A percentile compares a stretch with the other conserved stretches of the same genome.
Evolutionary conservation across 2,888 invertebrate genomes (phyloP).

Genomic region (Acronicta aceris): DNA sequence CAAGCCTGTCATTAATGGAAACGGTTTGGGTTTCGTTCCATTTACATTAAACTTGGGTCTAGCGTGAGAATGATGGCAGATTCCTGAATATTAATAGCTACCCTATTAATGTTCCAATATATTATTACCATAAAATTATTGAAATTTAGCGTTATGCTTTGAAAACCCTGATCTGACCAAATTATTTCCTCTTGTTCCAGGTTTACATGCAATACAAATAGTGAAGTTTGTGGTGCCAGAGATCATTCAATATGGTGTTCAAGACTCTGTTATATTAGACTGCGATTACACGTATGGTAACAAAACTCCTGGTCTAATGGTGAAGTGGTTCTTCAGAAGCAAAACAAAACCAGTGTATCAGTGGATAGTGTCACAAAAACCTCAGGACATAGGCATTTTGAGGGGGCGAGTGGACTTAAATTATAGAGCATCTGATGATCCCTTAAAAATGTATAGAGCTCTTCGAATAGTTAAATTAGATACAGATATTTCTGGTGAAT

Average conservation of each 20-base stretch:
- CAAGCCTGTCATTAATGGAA: conserved; percentile 24
- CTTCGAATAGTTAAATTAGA: conserved; percentile 92
- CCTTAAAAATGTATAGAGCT: conserved; percentile 92
- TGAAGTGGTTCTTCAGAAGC: conserved; percentile 94
- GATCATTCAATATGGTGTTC: conserved; percentile 90
- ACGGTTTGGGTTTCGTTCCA: conserved; percentile 36
- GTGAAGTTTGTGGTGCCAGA: conserved; percentile 90
- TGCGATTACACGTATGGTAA: conserved; percentile 92
- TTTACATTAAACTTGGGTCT: conserved; percentile 22
- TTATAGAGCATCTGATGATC: conserved; percentile 91
- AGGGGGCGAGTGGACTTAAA: conserved; percentile 90
- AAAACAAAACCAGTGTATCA: conserved; percentile 92
- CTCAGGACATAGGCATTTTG: conserved; percentile 90
- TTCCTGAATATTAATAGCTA: conserved; percentile 45
- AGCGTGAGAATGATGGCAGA: conserved; percentile 41
- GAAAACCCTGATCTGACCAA: conserved; percentile 29
- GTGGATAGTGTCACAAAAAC: conserved; percentile 92
- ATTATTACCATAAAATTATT: conserved; percentile 36
- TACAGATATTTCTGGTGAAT: conserved; percentile 92
- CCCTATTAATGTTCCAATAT: conserved; percentile 39
- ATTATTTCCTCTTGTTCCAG: conserved; percentile 82
- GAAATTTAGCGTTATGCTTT: conserved; percentile 20
- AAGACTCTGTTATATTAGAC: conserved; percentile 91
- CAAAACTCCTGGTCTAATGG: conserved; percentile 91
- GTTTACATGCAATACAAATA: conserved; percentile 89